Percentiles rank a stretch among this genome's conserved stretches.
Conservation (phyloP, 1,140 invertebrate genomes). For the Cephus cinctus region DNA sequence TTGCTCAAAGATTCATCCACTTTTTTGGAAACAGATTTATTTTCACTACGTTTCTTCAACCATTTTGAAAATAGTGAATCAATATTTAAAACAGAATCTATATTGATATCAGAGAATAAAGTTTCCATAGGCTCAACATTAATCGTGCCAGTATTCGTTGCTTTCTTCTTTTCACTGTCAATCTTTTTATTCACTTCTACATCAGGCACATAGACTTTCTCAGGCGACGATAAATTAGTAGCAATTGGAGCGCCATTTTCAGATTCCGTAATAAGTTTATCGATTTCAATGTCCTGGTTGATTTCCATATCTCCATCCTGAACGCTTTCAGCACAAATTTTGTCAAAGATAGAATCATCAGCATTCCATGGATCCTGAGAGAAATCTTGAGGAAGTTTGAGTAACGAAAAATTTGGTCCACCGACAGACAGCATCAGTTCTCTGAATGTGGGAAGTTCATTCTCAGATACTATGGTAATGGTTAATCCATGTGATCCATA, state of each 20-base stretch:
- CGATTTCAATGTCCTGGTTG: too few species aligned
- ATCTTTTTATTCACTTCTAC: slow-evolving; percentile 1
- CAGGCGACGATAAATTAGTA: neutral
- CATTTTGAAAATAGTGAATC: slow-evolving; percentile 8
- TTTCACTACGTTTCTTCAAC: neutral
- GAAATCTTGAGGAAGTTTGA: slow-evolving; percentile 50
- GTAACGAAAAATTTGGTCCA: slow-evolving; percentile 53
- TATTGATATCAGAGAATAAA: slow-evolving; percentile 3
- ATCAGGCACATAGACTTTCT: neutral
- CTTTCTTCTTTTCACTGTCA: neutral
- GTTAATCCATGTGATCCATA: slow-evolving; percentile 79
- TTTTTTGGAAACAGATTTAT: neutral
- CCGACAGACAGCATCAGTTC: slow-evolving; percentile 56
- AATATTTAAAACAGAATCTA: neutral
- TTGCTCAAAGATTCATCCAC: neutral
- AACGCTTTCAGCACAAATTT: slow-evolving; percentile 18
- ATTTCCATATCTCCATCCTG: neutral
- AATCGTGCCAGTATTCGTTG: neutral
- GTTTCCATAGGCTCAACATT: slow-evolving; percentile 1
- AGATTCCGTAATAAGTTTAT: slow-evolving; percentile 12
- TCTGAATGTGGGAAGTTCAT: slow-evolving; percentile 61
- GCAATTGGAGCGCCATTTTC: slow-evolving; percentile 13
- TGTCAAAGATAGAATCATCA: slow-evolving; percentile 35
- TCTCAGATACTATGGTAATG: slow-evolving; percentile 64
- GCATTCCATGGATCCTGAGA: slow-evolving; percentile 46